Conservation (phyloP, 2,888 invertebrate genomes). For the Lucinisca nassula region DNA sequence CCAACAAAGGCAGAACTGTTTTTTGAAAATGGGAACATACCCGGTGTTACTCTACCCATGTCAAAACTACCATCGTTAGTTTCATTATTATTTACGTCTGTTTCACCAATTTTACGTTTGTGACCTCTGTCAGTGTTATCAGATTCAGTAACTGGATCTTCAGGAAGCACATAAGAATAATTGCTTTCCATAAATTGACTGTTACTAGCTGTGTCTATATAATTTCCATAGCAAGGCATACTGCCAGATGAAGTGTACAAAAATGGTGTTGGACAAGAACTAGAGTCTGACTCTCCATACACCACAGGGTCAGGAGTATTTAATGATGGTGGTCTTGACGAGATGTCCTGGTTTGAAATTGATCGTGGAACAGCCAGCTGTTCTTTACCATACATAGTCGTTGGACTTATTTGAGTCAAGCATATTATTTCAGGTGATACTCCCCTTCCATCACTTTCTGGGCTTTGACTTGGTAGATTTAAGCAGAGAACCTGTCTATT, state of each 20-base stretch:
- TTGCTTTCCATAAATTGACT: neutral
- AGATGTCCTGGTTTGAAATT: neutral
- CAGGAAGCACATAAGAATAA: neutral
- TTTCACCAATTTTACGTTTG: neutral
- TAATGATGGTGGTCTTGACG: constrained; percentile 20
- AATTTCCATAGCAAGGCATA: neutral
- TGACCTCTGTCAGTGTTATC: neutral
- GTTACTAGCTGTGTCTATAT: neutral
- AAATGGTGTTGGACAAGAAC: neutral
- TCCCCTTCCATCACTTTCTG: constrained; percentile 9
- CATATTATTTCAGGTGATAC: constrained; percentile 49
- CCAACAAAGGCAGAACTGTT: constrained; percentile 3
- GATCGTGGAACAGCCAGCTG: neutral
- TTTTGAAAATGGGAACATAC: neutral
- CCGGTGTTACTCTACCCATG: neutral
- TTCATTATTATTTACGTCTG: neutral
- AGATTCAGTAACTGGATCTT: neutral
- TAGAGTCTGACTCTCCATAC: constrained; percentile 42
- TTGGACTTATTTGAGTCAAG: constrained; percentile 42
- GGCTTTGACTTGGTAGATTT: neutral
- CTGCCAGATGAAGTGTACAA: neutral
- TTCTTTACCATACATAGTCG: constrained; percentile 42
- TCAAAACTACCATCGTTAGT: neutral
- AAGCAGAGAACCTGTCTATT: neutral
- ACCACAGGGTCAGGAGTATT: constrained; percentile 48